Evolutionary conservation across 2,888 invertebrate genomes (phyloP).

Genomic region (Chirona hameri): DNA sequence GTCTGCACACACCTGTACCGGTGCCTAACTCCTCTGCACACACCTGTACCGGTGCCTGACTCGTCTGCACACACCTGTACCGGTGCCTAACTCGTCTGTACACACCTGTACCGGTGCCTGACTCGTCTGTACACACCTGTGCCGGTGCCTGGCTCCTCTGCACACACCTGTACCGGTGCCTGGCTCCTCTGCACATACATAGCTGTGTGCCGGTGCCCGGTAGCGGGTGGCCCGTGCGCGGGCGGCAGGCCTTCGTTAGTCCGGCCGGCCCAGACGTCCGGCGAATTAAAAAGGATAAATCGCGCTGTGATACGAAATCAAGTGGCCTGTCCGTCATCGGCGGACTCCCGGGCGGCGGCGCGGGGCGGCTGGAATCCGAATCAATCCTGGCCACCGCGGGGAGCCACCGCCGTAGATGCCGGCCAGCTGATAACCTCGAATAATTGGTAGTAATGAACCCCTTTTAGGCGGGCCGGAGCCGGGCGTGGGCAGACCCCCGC

Average conservation of each 20-base stretch:
- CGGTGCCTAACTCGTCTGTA: too few species aligned
- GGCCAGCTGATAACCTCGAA: neutral
- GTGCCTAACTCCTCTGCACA: too few species aligned
- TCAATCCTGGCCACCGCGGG: slow-evolving; percentile 10
- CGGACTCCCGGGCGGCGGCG: neutral
- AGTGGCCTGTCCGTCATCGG: neutral
- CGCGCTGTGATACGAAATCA: slow-evolving; percentile 8
- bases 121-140: too few species aligned
- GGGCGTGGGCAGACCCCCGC: neutral
- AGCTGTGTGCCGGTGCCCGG: neutral
- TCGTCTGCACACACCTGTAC: too few species aligned
- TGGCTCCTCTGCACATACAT: too few species aligned
- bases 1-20: too few species aligned
- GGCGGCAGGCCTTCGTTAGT: neutral
- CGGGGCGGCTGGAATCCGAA: neutral
- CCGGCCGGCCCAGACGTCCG: neutral
- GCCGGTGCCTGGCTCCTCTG: too few species aligned
- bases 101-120: too few species aligned
- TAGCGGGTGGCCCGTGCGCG: slow-evolving; percentile 4
- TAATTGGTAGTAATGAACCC: slow-evolving; percentile 26
- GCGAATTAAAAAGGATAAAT: slow-evolving; percentile 10
- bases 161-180: too few species aligned
- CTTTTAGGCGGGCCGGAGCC: neutral
- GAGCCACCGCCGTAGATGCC: neutral
- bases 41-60: too few species aligned